Conservation (phyloP, 2,888 invertebrate genomes). For the Hoplodrina blanda region DNA sequence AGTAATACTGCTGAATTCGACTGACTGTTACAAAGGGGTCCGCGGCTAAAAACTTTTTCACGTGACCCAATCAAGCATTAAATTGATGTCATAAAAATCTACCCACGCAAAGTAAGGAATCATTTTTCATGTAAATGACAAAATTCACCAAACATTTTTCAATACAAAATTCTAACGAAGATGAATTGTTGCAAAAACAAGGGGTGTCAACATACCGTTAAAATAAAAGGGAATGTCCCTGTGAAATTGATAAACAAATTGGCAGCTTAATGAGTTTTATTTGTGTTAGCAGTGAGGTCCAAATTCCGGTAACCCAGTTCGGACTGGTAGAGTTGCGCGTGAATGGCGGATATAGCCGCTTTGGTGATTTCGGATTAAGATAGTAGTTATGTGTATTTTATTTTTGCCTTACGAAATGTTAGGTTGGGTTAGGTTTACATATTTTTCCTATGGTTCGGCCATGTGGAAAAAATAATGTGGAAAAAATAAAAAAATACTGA, state of each 20-base stretch:
- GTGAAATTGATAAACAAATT: slow-evolving; percentile 78
- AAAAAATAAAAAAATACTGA: too few species aligned
- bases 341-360: slow-evolving; percentile 13
- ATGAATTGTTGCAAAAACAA: slow-evolving; percentile 56
- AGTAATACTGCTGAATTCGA: slow-evolving; percentile 3
- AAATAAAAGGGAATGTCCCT: slow-evolving; percentile 63
- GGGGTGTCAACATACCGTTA: slow-evolving; percentile 43
- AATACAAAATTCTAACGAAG: slow-evolving; percentile 51
- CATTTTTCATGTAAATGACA: slow-evolving; percentile 13
- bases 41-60: background rate
- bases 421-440: too few species aligned
- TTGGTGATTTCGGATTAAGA: background rate
- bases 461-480: too few species aligned
- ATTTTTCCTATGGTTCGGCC: too few species aligned
- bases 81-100: background rate
- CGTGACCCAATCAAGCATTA: background rate
- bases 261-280: slow-evolving; percentile 78
- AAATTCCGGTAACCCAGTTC: slow-evolving; percentile 77
- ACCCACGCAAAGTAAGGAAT: background rate
- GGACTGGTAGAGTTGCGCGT: slow-evolving; percentile 44
- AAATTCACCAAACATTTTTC: slow-evolving; percentile 31
- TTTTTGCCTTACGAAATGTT: background rate
- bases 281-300: slow-evolving; percentile 71
- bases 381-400: background rate
- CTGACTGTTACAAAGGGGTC: too few species aligned